Conservation (phyloP, 2,113 vertebrate species). For the Hemichromis elongatus region DNA sequence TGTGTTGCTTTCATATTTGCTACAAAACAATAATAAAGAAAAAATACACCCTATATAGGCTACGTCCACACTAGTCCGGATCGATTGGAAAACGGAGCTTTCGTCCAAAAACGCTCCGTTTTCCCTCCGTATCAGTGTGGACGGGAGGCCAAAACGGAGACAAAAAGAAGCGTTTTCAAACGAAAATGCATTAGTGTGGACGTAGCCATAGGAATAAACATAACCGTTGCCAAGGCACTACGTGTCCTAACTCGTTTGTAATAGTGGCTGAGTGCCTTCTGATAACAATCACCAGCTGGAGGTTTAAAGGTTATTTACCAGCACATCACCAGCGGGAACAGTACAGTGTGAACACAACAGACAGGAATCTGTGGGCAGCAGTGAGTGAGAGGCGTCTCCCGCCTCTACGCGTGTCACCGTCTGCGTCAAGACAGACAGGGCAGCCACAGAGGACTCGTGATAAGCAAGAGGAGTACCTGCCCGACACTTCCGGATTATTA, state of each 20-base stretch:
- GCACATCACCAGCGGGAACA: neutral
- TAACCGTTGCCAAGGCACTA: neutral
- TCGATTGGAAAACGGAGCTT: too few relatives aligned
- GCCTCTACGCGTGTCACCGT: constrained; percentile 44
- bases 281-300: neutral
- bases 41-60: neutral
- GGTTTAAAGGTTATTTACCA: constrained; percentile 12
- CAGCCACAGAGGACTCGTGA: neutral
- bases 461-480: neutral
- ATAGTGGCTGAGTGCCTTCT: neutral
- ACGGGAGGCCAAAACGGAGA: too few relatives aligned
- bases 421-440: constrained; percentile 46
- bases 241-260: neutral
- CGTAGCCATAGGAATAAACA: neutral
- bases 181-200: too few relatives aligned
- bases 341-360: constrained; percentile 1
- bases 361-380: constrained; percentile 23
- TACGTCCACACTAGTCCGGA: too few relatives aligned
- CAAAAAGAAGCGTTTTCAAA: too few relatives aligned
- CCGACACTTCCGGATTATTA: neutral
- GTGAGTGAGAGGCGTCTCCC: constrained; percentile 18
- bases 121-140: too few relatives aligned
- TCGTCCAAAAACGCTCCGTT: too few relatives aligned
- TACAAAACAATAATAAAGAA: neutral
- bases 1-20: neutral